Conservation (phyloP, 53 echinoderm and acorn worm species). For the Holothuria leucospilota region DNA sequence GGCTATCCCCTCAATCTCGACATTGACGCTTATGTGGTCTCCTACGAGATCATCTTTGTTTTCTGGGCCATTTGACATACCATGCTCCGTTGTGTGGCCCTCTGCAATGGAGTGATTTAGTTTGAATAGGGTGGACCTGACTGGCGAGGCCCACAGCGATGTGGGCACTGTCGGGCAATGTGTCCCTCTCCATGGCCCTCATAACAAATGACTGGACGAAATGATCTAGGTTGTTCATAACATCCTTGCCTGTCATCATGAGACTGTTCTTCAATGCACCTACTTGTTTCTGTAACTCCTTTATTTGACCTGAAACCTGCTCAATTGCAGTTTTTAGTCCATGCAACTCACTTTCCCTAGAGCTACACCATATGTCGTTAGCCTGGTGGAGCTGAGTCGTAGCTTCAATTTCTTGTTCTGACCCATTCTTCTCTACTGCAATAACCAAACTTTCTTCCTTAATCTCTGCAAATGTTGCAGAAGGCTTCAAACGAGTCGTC, state of each 20-base stretch:
- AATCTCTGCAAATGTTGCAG: conserved; percentile 13
- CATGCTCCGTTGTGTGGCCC: conserved; percentile 19
- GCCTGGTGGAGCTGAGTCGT: neutral
- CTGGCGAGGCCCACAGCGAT: neutral
- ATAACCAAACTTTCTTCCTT: conserved; percentile 21
- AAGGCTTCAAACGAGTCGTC: neutral
- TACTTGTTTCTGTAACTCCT: neutral
- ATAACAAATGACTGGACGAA: neutral
- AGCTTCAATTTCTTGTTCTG: neutral
- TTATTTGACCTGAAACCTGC: neutral
- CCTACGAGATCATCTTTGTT: too few species aligned
- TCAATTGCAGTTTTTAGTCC: neutral
- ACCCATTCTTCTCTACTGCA: neutral
- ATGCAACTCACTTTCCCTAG: neutral
- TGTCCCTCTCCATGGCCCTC: conserved; percentile 6
- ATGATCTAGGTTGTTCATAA: neutral
- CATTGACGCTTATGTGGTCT: too few species aligned
- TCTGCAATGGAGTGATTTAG: conserved; percentile 28
- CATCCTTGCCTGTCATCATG: neutral
- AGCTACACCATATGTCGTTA: neutral
- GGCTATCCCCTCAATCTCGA: too few species aligned
- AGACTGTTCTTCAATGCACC: neutral
- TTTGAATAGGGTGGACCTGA: neutral
- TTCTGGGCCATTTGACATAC: too few species aligned
- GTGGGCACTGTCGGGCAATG: too few species aligned